Evolutionary conservation across 1,140 invertebrate species (phyloP), one percentile per base, ranked within the genome.

Genomic region (Luehdorfia chinensis): DNA sequence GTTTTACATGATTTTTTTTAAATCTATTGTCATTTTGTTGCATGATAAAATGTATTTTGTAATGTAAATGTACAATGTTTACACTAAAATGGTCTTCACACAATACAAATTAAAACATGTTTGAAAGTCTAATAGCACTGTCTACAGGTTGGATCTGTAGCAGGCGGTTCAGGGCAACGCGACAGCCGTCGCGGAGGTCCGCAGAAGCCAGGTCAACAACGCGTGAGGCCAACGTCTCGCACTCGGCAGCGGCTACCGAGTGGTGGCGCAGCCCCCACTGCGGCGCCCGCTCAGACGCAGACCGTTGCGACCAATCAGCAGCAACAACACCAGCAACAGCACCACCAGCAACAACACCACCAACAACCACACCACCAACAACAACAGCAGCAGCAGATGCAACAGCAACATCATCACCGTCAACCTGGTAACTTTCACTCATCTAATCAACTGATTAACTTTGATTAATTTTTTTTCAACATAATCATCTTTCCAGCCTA

Each of bases 321-420:
- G 18, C 81, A 83, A 37, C 81, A 86, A 3, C 74, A 78, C 21
- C 74, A 86, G 14, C 68, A 76, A 14, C 72, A 83, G 9, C 75
- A 78, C 7, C 77, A 84, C 5, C 76, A 69, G 4, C 55, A 74
- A 28, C 72, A 78, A 13, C 66, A 81, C 30, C 62, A 71, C 47
- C 70, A 78, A 32, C 75, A 71, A 50, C 54, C 55, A 13, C 55
- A 56, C 23, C 57, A 57, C 18, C 87, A 86, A 18, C 81, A 83
- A 37, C 81, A 86, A 3, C 74, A 78, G 25, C 74, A 86, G 14
- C 68, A 76, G 15, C 72, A 83, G 9, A 75, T 77, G n/a, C 77
- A 84, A 4, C 76, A 69, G 4, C 55, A 74, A 28, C 72, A 78
- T 14, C 66, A 81, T 32, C 62, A 71, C 47, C 70, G 77, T 32